phyloP scores from a whole-genome alignment of 2,113 vertebrate species.

The Orthonyx spaldingii region DNA sequence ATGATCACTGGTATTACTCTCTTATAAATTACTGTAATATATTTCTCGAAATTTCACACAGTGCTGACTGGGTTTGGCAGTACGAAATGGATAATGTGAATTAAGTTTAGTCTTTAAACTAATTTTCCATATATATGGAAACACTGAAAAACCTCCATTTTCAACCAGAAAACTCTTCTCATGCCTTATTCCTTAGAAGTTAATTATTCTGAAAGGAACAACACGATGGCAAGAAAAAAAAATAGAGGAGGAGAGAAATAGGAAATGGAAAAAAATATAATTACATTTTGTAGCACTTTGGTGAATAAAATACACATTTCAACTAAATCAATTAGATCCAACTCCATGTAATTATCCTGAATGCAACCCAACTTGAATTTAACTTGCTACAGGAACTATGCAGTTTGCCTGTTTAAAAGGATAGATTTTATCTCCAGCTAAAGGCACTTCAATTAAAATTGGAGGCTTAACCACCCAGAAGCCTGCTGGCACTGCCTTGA shows the following conservation, averaged over 20 bases:
- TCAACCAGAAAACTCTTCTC: background rate
- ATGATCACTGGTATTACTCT: background rate
- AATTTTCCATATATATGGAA: background rate
- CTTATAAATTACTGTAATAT: background rate
- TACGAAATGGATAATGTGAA: background rate
- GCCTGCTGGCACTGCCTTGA: background rate
- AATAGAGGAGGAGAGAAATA: background rate
- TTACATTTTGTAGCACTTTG: background rate
- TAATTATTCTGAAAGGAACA: background rate
- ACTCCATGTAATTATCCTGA: slow-evolving; percentile 20
- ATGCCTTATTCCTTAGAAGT: background rate
- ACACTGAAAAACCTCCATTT: background rate
- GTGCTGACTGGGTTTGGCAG: background rate
- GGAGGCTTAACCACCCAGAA: slow-evolving; percentile 1
- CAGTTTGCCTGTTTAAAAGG: slow-evolving; percentile 26
- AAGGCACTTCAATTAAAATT: slow-evolving; percentile 51
- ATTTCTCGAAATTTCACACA: background rate
- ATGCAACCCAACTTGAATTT: slow-evolving; percentile 12
- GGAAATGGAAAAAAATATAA: background rate
- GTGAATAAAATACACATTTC: slow-evolving; percentile 7
- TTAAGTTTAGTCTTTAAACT: background rate
- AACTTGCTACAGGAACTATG: background rate
- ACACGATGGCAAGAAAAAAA: background rate
- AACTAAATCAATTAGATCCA: background rate
- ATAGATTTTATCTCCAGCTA: slow-evolving; percentile 36